Conservation (phyloP, 2,797 vertebrate genomes). For the Florisuga fusca region DNA sequence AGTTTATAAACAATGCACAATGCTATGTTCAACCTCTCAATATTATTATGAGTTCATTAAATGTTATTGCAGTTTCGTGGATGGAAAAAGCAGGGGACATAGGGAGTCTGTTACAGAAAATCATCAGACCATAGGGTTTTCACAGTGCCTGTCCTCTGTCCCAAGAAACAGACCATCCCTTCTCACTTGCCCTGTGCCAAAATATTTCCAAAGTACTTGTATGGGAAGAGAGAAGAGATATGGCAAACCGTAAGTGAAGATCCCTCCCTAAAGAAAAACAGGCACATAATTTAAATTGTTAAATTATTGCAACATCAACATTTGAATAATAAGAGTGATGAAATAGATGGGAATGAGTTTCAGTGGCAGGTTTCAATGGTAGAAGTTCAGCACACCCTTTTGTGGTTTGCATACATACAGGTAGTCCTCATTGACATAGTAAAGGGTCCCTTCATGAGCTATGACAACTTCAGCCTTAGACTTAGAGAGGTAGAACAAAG, state of each 20-base stretch:
- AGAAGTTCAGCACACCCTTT: neutral
- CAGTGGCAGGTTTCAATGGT: neutral
- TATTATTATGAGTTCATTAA: neutral
- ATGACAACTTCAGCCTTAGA: neutral
- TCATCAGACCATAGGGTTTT: neutral
- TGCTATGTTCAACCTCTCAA: neutral
- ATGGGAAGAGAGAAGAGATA: neutral
- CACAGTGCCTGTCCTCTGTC: neutral
- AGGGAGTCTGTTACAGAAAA: neutral
- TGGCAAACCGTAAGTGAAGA: neutral
- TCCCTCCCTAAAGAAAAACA: neutral
- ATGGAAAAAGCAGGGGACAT: neutral
- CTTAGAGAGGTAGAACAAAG: neutral
- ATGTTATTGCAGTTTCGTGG: neutral
- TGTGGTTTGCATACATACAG: neutral
- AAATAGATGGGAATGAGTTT: slow-evolving; percentile 25
- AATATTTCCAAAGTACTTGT: neutral
- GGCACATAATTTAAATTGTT: neutral
- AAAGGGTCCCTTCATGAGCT: neutral
- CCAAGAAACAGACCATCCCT: neutral
- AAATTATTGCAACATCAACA: neutral
- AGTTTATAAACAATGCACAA: slow-evolving; percentile 7
- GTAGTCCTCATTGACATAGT: neutral
- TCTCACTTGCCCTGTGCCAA: neutral
- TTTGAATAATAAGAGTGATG: neutral